phyloP scores from a whole-genome alignment of 2,888 invertebrate species.

The Schizotus pectinicornis region DNA sequence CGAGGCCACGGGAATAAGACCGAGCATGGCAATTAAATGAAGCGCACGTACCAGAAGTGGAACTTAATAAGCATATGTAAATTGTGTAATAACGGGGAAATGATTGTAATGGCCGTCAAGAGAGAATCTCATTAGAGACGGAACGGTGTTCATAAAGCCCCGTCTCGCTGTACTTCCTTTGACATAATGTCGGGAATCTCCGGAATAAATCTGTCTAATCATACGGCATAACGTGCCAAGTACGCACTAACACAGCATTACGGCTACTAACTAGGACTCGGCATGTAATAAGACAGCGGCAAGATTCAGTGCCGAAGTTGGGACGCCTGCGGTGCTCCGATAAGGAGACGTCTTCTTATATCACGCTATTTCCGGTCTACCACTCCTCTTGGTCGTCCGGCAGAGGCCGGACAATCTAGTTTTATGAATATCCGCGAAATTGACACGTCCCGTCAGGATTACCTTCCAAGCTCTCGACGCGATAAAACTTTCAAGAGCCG shows the following conservation, averaged over 20 bases:
- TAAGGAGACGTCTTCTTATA: slow-evolving; percentile 47
- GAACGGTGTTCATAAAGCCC: slow-evolving; percentile 46
- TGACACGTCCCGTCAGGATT: not conserved
- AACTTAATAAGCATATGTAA: slow-evolving; percentile 49
- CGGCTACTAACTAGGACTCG: slow-evolving; percentile 49
- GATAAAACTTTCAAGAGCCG: not conserved
- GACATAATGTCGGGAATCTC: slow-evolving; percentile 55
- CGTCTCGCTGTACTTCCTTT: slow-evolving; percentile 48
- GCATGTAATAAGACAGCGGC: slow-evolving; percentile 50
- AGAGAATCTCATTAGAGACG: slow-evolving; percentile 52
- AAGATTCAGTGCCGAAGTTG: slow-evolving; percentile 51
- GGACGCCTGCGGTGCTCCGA: slow-evolving; percentile 45
- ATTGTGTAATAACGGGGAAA: slow-evolving; percentile 50
- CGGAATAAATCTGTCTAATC: slow-evolving; percentile 58
- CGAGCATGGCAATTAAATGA: slow-evolving; percentile 16
- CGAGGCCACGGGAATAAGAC: not conserved
- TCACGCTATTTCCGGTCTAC: slow-evolving; percentile 30
- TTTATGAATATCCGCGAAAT: slow-evolving; percentile 29
- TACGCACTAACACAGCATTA: slow-evolving; percentile 57
- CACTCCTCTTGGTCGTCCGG: slow-evolving; percentile 1
- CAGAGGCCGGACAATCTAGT: slow-evolving; percentile 27
- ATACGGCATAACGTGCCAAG: slow-evolving; percentile 57
- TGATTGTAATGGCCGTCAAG: slow-evolving; percentile 51
- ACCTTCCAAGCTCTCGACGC: not conserved
- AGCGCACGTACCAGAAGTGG: slow-evolving; percentile 25